Percentiles rank a stretch among this genome's conserved stretches.
phyloP scores from a whole-genome alignment of 2,113 vertebrate species.

The Neotragus pygmaeus region DNA sequence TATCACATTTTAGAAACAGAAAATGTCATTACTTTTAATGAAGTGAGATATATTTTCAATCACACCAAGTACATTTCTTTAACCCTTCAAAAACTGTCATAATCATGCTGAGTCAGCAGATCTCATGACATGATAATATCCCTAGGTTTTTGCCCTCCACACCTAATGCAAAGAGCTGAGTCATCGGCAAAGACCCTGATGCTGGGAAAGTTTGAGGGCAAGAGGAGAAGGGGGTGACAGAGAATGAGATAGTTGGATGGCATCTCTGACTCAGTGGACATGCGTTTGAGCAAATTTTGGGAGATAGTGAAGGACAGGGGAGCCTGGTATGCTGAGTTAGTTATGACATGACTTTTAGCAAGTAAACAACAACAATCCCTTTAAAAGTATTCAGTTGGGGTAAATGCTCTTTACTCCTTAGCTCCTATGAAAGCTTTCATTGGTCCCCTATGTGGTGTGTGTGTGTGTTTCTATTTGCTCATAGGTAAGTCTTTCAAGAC shows the following conservation, averaged over 20 bases:
- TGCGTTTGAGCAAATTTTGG: not conserved
- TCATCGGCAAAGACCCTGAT: not conserved
- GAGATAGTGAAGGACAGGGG: not conserved
- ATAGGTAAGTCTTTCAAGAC: not conserved
- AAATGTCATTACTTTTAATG: not conserved
- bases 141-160: not conserved
- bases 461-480: not conserved
- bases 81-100: not conserved
- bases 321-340: not conserved
- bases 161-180: not conserved
- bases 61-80: not conserved
- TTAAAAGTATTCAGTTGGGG: not conserved
- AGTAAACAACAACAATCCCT: not conserved
- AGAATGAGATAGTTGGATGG: not conserved
- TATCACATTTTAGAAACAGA: not conserved
- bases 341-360: not conserved
- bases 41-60: not conserved
- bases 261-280: not conserved
- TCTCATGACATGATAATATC: not conserved
- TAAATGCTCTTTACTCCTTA: not conserved
- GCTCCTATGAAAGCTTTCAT: not conserved
- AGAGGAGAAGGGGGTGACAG: not conserved
- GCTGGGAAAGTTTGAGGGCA: not conserved
- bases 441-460: not conserved
- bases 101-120: not conserved